Evolutionary conservation across 2,113 vertebrate species (phyloP), one percentile per base, ranked within the genome.

Genomic region (Oryzias woworae): DNA sequence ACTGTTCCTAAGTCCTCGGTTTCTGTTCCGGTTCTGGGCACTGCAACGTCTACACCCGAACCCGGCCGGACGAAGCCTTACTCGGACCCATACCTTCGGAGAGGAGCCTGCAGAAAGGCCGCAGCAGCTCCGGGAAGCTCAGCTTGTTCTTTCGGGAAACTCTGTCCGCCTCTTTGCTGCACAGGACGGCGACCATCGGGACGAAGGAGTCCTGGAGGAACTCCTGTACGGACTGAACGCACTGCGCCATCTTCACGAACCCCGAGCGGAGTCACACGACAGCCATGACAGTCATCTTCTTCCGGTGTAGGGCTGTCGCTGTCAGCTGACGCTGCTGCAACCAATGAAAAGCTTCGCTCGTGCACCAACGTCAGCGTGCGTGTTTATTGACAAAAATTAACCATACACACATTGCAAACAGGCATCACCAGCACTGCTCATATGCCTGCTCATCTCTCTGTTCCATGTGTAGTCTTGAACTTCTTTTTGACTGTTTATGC

Each of bases 191-290:
- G 70, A 98, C 95, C 91, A 94, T 96, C 41, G 97, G 97, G 44
- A 96, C 95, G 83, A 99, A 99, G 28, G 95, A 95, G 89, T 97
- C 96, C 90, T 98, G 96, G 72, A 98, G 92, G 61, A 98, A 96
- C 94, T 99, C 96, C 78, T 96, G 95, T 77, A 97, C 96, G 14
- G 95, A 95, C 81, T 98, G 96, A 18, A 95, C 93, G 58, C 96
- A 96, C 85, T 96, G 95, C 71, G 97, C 96, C 97, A 98, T 99
- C 57, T 71, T 83, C 68, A 62, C 57, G 8, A 14, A 57, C 66
- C 65, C 50, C 5, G 15, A 68, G 54, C 24, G 4, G 41, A 24
- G 10, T 52, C 18, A 14, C 17, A 18, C 24, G 43, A 13, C 16
- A 26, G 13, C 36, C 47, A 75, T 68, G 52, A 70, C 84, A 62